Conservation (phyloP, 2,113 vertebrate genomes). For the Callipepla californica region DNA sequence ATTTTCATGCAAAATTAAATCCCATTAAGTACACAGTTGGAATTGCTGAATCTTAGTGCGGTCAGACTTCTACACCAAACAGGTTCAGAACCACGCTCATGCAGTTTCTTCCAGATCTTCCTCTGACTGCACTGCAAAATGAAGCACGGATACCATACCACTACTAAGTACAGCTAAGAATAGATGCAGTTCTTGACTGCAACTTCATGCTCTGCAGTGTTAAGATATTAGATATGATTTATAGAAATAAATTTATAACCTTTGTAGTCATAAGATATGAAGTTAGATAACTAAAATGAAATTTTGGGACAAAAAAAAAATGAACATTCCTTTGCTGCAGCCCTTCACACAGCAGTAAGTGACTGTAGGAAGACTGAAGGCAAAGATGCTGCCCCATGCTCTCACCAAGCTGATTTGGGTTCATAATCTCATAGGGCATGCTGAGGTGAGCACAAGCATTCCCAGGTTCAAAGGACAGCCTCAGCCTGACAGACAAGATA, state of each 20-base stretch:
- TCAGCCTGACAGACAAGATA: fast-evolving
- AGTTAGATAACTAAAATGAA: not conserved
- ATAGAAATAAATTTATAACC: not conserved
- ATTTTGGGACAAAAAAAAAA: not conserved
- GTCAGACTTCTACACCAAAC: not conserved
- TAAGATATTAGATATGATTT: not conserved
- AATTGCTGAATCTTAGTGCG: not conserved
- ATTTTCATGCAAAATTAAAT: slow-evolving; percentile 22
- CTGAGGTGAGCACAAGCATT: not conserved
- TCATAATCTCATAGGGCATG: fast-evolving
- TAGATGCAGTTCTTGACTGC: not conserved
- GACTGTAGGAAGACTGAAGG: not conserved
- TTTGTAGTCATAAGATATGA: not conserved
- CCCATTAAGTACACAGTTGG: not conserved
- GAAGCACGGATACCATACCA: not conserved
- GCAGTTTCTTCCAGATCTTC: not conserved
- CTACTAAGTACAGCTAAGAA: not conserved
- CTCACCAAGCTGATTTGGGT: not conserved
- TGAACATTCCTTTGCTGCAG: not conserved
- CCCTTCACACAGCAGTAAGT: not conserved
- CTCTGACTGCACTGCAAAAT: not conserved
- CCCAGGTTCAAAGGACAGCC: not conserved
- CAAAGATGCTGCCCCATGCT: not conserved
- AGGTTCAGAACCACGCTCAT: not conserved
- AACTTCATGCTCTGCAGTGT: not conserved